Base-by-base conservation (phyloP, 2,797 vertebrate species). In the Anomalospiza imberbis region DNA sequence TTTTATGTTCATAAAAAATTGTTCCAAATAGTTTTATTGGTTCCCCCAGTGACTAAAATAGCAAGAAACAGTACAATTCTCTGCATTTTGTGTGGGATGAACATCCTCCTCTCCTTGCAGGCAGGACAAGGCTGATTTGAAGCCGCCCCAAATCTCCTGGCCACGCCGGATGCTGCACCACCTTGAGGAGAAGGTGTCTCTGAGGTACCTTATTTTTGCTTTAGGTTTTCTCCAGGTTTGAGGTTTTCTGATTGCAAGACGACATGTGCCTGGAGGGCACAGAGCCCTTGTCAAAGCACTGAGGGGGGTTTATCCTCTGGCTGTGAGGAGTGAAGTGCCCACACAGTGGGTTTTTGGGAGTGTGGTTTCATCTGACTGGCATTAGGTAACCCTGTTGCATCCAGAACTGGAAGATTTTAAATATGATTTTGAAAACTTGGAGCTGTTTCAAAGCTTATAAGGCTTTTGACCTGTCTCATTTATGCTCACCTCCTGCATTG, bases 401-500 rank as follows among this genome's bases (percentile, higher is more conserved):
- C n/a, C 72, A n/a, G 54, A 58, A n/a, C 54, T 28, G 65, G 82
- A 44, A 78, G 78, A 72, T 89, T 74, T 89, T 5, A 58, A 31
- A 83, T 55, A 72, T 12, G 72, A 6, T 92, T 80, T 91, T 78
- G 82, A 60, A 93, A 93, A 83, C 72, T 63, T 65, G 73, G 76
- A 70, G 92, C 22, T 55, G 40, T 90, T 89, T 85, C 16, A 40
- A 65, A 48, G 84, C 81, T 95, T 85, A 36, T 9, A 58, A 81
- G 82, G 91, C 79, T 94, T 95, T 85, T 94, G 93, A 83, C 84
- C 78, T 4, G 36, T 82, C 84, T 95, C 76, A 36, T 91, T 94
- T 92, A 24, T 62, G 66, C 75, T 95, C 3, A 6, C 65, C 54
- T 76, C 70, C 88, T 42, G 82, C 58, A 40, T 72, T 51, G 85